Evolutionary conservation across 2,888 invertebrate genomes (phyloP).

Genomic region (Papilio gigon): DNA sequence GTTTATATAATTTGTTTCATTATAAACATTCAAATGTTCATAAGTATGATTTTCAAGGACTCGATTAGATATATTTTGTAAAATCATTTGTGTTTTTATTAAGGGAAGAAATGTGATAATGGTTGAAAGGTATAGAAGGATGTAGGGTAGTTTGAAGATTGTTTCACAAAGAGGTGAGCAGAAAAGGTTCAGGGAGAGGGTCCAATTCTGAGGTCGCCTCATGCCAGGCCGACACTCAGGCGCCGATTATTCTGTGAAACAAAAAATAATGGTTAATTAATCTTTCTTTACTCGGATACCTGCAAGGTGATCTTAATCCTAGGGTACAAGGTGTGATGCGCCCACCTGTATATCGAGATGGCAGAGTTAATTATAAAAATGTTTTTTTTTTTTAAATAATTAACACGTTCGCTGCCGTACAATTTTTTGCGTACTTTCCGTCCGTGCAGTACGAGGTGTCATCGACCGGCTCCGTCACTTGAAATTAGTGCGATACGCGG

Average conservation of each 20-base stretch:
- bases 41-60: slow-evolving; percentile 12
- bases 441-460: too few species aligned
- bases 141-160: slow-evolving; percentile 60
- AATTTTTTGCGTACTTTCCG: too few species aligned
- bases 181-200: slow-evolving; percentile 60
- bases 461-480: too few species aligned
- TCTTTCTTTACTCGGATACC: background rate
- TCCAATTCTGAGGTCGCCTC: slow-evolving; percentile 66
- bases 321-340: too few species aligned
- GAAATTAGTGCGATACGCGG: too few species aligned
- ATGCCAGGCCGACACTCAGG: slow-evolving; percentile 63
- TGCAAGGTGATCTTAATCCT: too few species aligned
- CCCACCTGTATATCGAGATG: too few species aligned
- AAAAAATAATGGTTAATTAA: slow-evolving; percentile 33
- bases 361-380: too few species aligned
- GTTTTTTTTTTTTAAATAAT: too few species aligned
- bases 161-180: slow-evolving; percentile 68
- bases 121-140: slow-evolving; percentile 53
- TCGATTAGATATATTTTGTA: slow-evolving; percentile 37
- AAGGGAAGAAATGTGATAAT: slow-evolving; percentile 23
- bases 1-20: slow-evolving; percentile 18
- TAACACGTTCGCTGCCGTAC: too few species aligned
- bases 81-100: slow-evolving; percentile 22
- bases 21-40: slow-evolving; percentile 12
- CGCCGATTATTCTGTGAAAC: slow-evolving; percentile 49